phyloP scores from a whole-genome alignment of 2,113 vertebrate genomes.

The Pan troglodytes region NHGRI_mPanTro3-v2.1_pri NC_072407.2:45191001-45191500 shows the following conservation, averaged over 20 bases:
- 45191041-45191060: neutral
- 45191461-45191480: neutral
- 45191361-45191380: neutral
- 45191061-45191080: neutral
- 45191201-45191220: too few species aligned
- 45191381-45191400: too few species aligned
- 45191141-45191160: neutral
- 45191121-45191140: neutral
- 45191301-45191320: neutral
- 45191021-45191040: neutral
- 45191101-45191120: neutral
- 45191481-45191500: too few species aligned
- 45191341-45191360: neutral
- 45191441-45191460: neutral
- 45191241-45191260: neutral
- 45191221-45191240: neutral
- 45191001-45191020: neutral
- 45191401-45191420: neutral
- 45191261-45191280: neutral
- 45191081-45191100: neutral
- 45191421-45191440: neutral
- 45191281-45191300: neutral
- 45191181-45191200: neutral
- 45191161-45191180: neutral
- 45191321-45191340: too few species aligned